Evolutionary conservation across 2,888 invertebrate genomes (phyloP).

Genomic region (Idaea aversata): DNA sequence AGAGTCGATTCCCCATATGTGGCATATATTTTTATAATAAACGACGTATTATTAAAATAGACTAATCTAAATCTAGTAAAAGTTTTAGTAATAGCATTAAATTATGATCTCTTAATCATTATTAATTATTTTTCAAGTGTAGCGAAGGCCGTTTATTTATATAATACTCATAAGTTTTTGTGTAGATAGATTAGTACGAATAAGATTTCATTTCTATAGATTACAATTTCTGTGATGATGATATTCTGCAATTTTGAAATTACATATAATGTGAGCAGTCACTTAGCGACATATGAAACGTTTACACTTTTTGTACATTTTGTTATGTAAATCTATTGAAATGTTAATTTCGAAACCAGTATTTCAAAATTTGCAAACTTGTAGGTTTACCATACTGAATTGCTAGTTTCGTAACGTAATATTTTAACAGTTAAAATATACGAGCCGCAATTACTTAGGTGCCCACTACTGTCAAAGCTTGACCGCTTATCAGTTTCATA

Average conservation of each 20-base stretch:
- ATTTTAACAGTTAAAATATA: background rate
- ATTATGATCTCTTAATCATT: conserved; percentile 81
- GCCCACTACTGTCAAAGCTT: background rate
- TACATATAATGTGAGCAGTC: conserved; percentile 26
- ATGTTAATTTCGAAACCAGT: conserved; percentile 17
- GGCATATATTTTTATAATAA: conserved; percentile 68
- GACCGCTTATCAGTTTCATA: conserved; percentile 3
- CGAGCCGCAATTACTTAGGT: background rate
- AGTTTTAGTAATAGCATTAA: conserved; percentile 71
- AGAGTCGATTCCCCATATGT: conserved; percentile 52
- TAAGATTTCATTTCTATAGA: conserved; percentile 51
- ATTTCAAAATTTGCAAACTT: conserved; percentile 18
- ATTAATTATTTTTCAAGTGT: conserved; percentile 75
- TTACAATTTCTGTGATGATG: conserved; percentile 55
- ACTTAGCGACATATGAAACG: conserved; percentile 24
- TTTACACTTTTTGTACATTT: conserved; percentile 23
- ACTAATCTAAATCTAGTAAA: conserved; percentile 76
- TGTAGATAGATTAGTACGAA: conserved; percentile 52
- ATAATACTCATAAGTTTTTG: conserved; percentile 79
- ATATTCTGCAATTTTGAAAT: conserved; percentile 33
- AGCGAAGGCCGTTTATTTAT: conserved; percentile 72
- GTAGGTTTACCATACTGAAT: conserved; percentile 11
- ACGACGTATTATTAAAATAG: conserved; percentile 65
- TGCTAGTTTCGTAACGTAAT: conserved; percentile 1
- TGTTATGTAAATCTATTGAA: conserved; percentile 22